Evolutionary conservation across 2,888 invertebrate genomes (phyloP).

Genomic region (Drosophila monieri): DNA sequence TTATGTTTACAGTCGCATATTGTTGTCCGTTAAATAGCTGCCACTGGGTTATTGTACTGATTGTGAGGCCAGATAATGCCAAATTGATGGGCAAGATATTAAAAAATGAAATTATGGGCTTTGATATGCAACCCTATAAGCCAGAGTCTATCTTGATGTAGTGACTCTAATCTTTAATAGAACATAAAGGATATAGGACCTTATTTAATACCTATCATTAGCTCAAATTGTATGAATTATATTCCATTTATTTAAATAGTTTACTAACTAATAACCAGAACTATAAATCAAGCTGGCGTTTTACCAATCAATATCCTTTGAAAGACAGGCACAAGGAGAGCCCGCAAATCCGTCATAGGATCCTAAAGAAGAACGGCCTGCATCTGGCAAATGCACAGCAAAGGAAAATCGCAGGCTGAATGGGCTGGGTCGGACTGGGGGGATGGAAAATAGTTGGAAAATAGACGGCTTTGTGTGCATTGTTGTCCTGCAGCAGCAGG

Average conservation of each 20-base stretch:
- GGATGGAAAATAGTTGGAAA: slow-evolving; percentile 26
- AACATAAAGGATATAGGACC: too few relatives aligned
- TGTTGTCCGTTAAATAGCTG: slow-evolving; percentile 28
- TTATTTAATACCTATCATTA: too few relatives aligned
- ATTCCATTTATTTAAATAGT: not conserved
- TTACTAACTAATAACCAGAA: not conserved
- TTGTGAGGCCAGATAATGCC: slow-evolving; percentile 16
- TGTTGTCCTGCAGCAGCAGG: slow-evolving; percentile 52
- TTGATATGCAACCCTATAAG: not conserved
- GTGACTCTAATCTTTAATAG: too few relatives aligned
- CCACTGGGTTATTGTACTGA: slow-evolving; percentile 20
- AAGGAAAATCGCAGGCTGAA: slow-evolving; percentile 40
- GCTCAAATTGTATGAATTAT: too few relatives aligned
- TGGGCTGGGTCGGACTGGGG: slow-evolving; percentile 7
- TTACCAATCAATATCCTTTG: slow-evolving; percentile 31
- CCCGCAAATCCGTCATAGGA: slow-evolving; percentile 28
- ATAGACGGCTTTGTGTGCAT: slow-evolving; percentile 51
- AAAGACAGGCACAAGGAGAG: not conserved
- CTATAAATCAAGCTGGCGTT: slow-evolving; percentile 25
- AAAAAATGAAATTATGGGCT: not conserved
- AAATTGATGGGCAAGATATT: slow-evolving; percentile 13
- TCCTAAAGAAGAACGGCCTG: slow-evolving; percentile 11
- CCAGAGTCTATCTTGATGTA: too few relatives aligned
- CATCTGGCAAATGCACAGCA: slow-evolving; percentile 52
- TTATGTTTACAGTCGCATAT: slow-evolving; percentile 37